Conservation (phyloP, 2,888 invertebrate genomes). For the Diadegma fenestrale region DNA sequence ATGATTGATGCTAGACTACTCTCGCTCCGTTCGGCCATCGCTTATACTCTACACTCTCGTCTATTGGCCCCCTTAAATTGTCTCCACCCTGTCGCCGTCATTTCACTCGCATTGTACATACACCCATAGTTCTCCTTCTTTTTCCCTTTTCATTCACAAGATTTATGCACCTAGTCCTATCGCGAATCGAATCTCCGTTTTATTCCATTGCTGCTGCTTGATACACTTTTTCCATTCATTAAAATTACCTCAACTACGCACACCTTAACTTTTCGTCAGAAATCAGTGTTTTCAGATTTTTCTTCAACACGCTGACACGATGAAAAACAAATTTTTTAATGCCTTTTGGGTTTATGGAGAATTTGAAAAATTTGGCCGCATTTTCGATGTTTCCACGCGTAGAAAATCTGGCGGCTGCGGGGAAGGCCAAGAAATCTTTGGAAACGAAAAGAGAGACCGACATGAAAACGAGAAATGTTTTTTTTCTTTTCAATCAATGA, state of each 20-base stretch:
- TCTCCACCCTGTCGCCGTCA: conserved; percentile 37
- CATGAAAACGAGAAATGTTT: neutral
- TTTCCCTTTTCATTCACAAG: conserved; percentile 17
- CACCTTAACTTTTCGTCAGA: neutral
- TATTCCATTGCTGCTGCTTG: neutral
- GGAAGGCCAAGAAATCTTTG: too few species aligned
- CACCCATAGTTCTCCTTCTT: neutral
- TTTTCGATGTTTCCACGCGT: too few species aligned
- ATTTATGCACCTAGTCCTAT: conserved; percentile 6
- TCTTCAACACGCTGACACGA: too few species aligned
- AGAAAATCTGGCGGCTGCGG: too few species aligned
- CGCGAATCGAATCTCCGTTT: conserved; percentile 2
- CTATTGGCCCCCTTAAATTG: conserved; percentile 29
- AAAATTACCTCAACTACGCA: neutral
- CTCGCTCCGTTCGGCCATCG: conserved; percentile 65
- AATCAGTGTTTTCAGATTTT: neutral
- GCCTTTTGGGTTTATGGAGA: too few species aligned
- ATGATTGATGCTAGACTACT: conserved; percentile 80
- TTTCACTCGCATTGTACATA: conserved; percentile 34
- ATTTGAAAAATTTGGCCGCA: too few species aligned
- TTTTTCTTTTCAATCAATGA: neutral
- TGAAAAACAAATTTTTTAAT: too few species aligned
- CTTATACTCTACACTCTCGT: conserved; percentile 62
- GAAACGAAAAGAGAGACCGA: too few species aligned
- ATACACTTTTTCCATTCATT: neutral